A percentile compares a stretch with the other conserved stretches of the same genome.
phyloP scores from a whole-genome alignment of 2,113 vertebrate species.

The Oryzias melastigma region DNA sequence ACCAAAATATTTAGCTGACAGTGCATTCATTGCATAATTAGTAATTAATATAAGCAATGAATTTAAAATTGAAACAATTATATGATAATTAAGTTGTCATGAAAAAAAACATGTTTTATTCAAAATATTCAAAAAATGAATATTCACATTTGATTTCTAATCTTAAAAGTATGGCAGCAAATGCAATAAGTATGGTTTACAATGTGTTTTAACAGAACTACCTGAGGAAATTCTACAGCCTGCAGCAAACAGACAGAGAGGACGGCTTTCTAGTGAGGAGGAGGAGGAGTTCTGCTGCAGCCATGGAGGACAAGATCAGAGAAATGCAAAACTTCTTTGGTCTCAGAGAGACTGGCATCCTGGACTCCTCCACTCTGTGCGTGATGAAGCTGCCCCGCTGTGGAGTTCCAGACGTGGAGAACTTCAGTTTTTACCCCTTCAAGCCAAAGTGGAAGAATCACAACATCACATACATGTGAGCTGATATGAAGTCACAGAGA shows the following conservation, averaged over 20 bases:
- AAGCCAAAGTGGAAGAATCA: slow-evolving; percentile 69
- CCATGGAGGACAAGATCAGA: slow-evolving; percentile 53
- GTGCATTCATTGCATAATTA: too few species aligned
- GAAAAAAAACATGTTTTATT: too few species aligned
- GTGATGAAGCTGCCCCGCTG: slow-evolving; percentile 62
- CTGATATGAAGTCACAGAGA: neutral
- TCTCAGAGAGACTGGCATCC: slow-evolving; percentile 51
- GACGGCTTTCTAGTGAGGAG: slow-evolving; percentile 13
- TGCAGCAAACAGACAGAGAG: slow-evolving; percentile 4
- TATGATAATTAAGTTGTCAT: too few species aligned
- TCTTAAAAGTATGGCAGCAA: too few species aligned
- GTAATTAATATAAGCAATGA: too few species aligned
- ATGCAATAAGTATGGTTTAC: too few species aligned
- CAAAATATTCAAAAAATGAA: too few species aligned
- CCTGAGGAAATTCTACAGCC: slow-evolving; percentile 52
- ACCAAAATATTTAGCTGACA: too few species aligned
- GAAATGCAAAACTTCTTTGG: slow-evolving; percentile 67
- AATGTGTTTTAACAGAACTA: slow-evolving; percentile 44
- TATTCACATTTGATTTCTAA: too few species aligned
- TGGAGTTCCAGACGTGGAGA: slow-evolving; percentile 68
- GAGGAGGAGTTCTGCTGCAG: slow-evolving; percentile 15
- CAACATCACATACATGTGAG: slow-evolving; percentile 72
- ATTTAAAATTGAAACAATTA: too few species aligned
- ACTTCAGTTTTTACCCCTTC: slow-evolving; percentile 49
- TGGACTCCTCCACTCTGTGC: slow-evolving; percentile 47